A percentile compares a stretch with the other conserved stretches of the same genome.
Evolutionary conservation across 2,888 invertebrate species (phyloP).

Genomic region (Invenusta paracnida): DNA sequence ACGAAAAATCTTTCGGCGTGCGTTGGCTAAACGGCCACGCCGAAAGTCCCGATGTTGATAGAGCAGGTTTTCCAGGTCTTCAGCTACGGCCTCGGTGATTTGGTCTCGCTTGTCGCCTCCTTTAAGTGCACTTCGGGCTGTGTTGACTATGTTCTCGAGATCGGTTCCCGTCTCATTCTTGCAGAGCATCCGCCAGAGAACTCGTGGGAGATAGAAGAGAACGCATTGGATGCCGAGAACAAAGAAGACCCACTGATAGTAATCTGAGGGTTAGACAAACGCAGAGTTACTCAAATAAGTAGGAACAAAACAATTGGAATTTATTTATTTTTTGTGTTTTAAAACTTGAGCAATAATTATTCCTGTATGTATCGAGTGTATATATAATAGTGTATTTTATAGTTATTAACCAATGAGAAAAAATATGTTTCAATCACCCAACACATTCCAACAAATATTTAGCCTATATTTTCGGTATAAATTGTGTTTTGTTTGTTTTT

Average conservation of each 20-base stretch:
- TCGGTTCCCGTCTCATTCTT: not conserved
- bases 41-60: conserved; percentile 33
- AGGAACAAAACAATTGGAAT: too few relatives aligned
- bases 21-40: not conserved
- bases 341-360: too few relatives aligned
- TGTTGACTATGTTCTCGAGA: not conserved
- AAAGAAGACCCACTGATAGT: not conserved
- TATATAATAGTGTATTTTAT: too few relatives aligned
- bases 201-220: not conserved
- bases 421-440: too few relatives aligned
- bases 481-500: too few relatives aligned
- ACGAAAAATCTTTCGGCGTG: not conserved
- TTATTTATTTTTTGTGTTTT: too few relatives aligned
- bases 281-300: too few relatives aligned
- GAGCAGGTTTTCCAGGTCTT: not conserved
- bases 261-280: too few relatives aligned
- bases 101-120: not conserved
- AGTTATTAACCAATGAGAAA: too few relatives aligned
- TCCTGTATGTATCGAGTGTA: too few relatives aligned
- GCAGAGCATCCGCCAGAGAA: not conserved
- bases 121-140: not conserved
- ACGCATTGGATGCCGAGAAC: not conserved
- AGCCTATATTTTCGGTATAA: too few relatives aligned
- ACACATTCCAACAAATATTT: too few relatives aligned
- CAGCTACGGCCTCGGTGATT: not conserved